phyloP scores from a whole-genome alignment of 2,113 vertebrate genomes.

The Acrocephalus arundinaceus region DNA sequence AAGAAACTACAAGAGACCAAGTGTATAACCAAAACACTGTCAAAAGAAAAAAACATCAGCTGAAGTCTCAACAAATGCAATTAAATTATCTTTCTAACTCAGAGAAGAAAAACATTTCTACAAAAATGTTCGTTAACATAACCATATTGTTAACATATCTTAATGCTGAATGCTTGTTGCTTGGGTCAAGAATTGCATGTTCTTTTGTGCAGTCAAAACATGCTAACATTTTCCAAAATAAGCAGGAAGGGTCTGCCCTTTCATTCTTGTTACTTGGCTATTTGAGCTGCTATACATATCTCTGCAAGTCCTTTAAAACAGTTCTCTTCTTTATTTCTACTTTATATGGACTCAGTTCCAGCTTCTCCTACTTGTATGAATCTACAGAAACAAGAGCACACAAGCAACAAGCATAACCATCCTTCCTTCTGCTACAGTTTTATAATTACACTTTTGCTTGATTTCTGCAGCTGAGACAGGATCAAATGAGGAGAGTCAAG shows the following conservation, averaged over 20 bases:
- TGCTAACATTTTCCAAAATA: background rate
- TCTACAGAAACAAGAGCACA: background rate
- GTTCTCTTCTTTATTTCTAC: background rate
- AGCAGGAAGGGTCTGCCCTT: background rate
- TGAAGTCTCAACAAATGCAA: background rate
- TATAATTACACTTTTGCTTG: background rate
- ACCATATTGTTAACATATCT: background rate
- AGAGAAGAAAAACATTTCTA: background rate
- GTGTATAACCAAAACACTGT: background rate
- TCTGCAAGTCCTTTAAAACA: background rate
- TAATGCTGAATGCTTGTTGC: background rate
- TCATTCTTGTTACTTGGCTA: background rate
- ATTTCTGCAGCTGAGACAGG: background rate
- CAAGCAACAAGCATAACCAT: background rate
- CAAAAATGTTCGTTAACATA: background rate
- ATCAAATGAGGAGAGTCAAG: background rate
- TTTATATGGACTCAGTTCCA: background rate
- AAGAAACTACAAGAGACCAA: background rate
- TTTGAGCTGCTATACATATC: background rate
- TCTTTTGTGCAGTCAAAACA: slow-evolving; percentile 24
- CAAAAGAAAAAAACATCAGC: background rate
- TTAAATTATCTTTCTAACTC: background rate
- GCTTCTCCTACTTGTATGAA: background rate
- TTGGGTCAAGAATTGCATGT: background rate
- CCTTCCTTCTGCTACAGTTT: background rate